Evolutionary conservation across 2,888 invertebrate genomes (phyloP), one percentile per base, ranked within the genome.

Genomic region (Leptopilina drosophilae): DNA sequence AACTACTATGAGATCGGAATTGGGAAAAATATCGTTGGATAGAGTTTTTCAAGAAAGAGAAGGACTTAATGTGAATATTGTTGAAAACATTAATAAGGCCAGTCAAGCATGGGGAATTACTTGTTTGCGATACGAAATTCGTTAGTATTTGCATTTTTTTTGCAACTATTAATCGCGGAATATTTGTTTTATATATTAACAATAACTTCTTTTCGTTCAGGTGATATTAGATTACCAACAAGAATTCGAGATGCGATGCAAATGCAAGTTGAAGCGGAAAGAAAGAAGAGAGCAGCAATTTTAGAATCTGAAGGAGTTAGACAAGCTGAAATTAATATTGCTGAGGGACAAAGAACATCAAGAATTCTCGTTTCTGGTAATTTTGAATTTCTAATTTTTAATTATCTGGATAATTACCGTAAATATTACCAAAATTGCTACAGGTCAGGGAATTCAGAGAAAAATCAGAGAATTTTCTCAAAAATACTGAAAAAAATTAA

Each of bases 201-300:
- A 12, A 5, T 42, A 64, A 20, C 20, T 20, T 66, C n/a, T 20
- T n/a, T 20, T 40, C 11, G 26, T 46, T 53, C 87, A 98, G 97
- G 96, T 93, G 96, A 98, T 89, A 97, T 98, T 88, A 96, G 95
- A 90, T 93, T 98, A 83, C 99, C 99, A 0, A 92, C 94, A 0
- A 95, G 98, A 87, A 97, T 99, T 1, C 98, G 99, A 89, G 99
- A 99, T 92, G 99, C 99, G 0, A 99, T 99, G 99, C 99, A 99
- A 92, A 99, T 99, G 98, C 99, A 99, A 93, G 99, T 99, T 0
- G 99, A 99, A 92, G 99, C 99, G 0, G 99, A 99, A 92, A 93
- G 99, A 78, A 96, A 96, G 89, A 99, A 99, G 91, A 94, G 99
- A 84, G 99, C 99, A 0, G 96, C 98, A 15, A 97, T 99, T 88